Evolutionary conservation across 1,140 invertebrate genomes (phyloP).

Genomic region (Chelonus insularis): DNA sequence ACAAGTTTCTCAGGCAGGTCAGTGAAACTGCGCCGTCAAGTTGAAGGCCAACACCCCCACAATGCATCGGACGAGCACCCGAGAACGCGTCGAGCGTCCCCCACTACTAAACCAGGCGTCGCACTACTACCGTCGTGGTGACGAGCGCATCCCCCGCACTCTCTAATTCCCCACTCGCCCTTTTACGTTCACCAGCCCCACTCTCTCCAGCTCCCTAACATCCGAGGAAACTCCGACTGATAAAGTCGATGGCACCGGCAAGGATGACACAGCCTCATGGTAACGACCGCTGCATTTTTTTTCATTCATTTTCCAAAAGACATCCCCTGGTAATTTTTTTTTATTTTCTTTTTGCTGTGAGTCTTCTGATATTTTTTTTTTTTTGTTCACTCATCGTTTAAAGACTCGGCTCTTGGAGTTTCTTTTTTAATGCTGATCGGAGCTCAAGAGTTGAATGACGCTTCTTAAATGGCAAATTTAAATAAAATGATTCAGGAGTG

Average conservation of each 20-base stretch:
- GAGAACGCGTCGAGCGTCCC: conserved; percentile 8
- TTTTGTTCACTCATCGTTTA: too few relatives aligned
- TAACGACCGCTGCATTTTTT: conserved; percentile 16
- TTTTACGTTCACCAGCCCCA: neutral
- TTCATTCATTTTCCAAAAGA: neutral
- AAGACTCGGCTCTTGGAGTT: too few relatives aligned
- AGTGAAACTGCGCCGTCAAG: conserved; percentile 62
- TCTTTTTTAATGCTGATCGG: too few relatives aligned
- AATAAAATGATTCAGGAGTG: neutral
- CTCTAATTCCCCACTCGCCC: neutral
- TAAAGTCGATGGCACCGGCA: conserved; percentile 38
- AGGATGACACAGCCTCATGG: conserved; percentile 31
- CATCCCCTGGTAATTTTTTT: neutral
- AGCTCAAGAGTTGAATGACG: too few relatives aligned
- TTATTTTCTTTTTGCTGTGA: neutral
- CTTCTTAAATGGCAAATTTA: neutral
- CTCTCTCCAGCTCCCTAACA: conserved; percentile 23
- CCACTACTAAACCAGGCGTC: conserved; percentile 2
- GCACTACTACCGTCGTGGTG: too few relatives aligned
- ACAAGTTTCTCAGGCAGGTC: conserved; percentile 62
- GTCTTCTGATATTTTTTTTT: too few relatives aligned
- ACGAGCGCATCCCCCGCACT: neutral
- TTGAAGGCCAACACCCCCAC: conserved; percentile 63
- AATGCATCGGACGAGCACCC: conserved; percentile 53
- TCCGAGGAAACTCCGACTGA: conserved; percentile 47